Conservation (phyloP, 2,797 vertebrate species). For the Alexandromys oeconomus region DNA sequence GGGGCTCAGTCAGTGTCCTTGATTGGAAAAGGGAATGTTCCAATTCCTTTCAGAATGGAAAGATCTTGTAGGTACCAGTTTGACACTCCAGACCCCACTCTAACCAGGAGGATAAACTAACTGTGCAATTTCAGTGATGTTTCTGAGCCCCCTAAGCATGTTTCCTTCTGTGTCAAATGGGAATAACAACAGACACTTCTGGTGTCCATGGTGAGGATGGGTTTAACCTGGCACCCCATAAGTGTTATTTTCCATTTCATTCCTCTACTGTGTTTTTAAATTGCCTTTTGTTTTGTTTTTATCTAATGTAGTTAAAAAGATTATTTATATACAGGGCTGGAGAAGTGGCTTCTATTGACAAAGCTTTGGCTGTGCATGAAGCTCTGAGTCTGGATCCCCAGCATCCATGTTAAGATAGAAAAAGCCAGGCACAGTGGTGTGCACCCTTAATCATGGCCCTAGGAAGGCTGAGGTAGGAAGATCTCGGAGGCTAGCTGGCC, state of each 20-base stretch:
- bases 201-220: background rate
- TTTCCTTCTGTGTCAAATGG: background rate
- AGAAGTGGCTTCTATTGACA: background rate
- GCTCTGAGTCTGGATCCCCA: background rate
- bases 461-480: background rate
- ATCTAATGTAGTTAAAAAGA: background rate
- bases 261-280: background rate
- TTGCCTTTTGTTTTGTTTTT: background rate
- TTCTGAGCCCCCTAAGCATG: background rate
- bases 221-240: background rate
- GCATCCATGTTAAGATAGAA: background rate
- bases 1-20: background rate
- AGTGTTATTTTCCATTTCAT: background rate
- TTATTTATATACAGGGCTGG: background rate
- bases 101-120: background rate
- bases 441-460: background rate
- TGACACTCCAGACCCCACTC: too few relatives aligned
- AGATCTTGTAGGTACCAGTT: fast-evolving
- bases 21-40: too few relatives aligned
- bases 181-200: background rate
- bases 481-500: background rate
- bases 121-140: background rate
- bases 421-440: background rate
- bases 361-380: background rate
- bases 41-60: background rate